Base-by-base conservation (phyloP, 2,888 invertebrate species). In the Euplexia lucipara region DNA sequence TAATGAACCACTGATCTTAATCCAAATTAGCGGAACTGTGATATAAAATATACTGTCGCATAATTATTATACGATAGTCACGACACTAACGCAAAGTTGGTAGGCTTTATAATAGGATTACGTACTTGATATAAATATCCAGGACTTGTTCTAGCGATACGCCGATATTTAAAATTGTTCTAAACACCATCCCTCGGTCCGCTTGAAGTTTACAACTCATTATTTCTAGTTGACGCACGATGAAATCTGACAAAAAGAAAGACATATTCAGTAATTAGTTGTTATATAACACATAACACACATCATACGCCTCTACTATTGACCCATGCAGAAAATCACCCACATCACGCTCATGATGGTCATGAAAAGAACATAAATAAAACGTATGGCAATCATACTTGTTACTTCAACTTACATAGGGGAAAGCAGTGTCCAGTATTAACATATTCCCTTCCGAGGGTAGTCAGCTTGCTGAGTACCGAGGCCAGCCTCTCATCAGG, bases 361-460 rank as follows among this genome's bases (percentile, higher is more conserved):
- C n/a, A n/a, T n/a, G 5, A 26, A 26, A 26, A 26, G 26, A 26
- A 26, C 26, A 5, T 26, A 26, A 26, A 26, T 2, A 26, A 5
- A 3, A 26, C 26, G 2, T 3, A 26, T 26, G 26, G 26, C 26
- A 26, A 26, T 3, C 26, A 26, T 37, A 37, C 14, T 37, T 0
- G 14, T 14, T 14, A 42, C 3, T 0, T 18, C 52, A 45, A 92
- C 96, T 96, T 91, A 98, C 97, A 97, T 45, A 98, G 92, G 2
- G 99, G 99, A 86, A 99, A 98, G 88, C 98, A 99, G 82, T 97
- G 97, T 16, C 98, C 97, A 0, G 98, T 97, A 72, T 97, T 96
- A 20, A 97, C 96, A 86, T 98, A 99, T 79, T 97, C 97, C 69
- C 97, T 96, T 4, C 97, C 97, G 42, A 99, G 95, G 0, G 96